Evolutionary conservation across 1,140 invertebrate genomes (phyloP).

Genomic region (fruit fly (Drosophila melanogaster)): Release_6_plus_ISO1_MT NT_037436.4:9430001-9430500

Average conservation of each 20-base stretch:
- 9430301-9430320: constrained; percentile 2
- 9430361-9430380: constrained; percentile 54
- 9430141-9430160: no score
- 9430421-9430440: constrained; percentile 50
- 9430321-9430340: constrained; percentile 51
- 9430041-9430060: no score
- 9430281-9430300: not conserved
- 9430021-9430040: no score
- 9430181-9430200: not conserved
- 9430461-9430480: constrained; percentile 29
- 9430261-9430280: not conserved
- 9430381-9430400: constrained; percentile 63
- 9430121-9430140: no score
- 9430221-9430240: not conserved
- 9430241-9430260: no score
- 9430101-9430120: no score
- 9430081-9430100: no score
- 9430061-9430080: no score
- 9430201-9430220: not conserved
- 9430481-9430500: constrained; percentile 37
- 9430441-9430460: constrained; percentile 54
- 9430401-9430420: constrained; percentile 51
- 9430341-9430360: constrained; percentile 49
- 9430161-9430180: no score
- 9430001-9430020: no score